Conservation (phyloP, 2,113 vertebrate species). For the Crypturellus undulatus region DNA sequence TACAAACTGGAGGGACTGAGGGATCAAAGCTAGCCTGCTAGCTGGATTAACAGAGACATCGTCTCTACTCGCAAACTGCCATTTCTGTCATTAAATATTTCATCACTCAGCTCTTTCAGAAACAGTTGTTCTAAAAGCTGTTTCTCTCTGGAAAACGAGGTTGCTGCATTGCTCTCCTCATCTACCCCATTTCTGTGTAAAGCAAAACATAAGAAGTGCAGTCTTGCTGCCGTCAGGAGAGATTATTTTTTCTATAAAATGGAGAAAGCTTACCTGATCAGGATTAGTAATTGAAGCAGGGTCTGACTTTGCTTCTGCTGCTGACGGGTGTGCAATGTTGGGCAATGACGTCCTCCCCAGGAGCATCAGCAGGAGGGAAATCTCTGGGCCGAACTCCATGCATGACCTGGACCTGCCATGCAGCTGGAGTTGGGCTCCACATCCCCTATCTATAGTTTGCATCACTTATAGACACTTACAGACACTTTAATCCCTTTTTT, state of each 20-base stretch:
- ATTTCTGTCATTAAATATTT: background rate
- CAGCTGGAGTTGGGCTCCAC: background rate
- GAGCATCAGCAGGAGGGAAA: accelerated
- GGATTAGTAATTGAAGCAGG: background rate
- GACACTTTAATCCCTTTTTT: background rate
- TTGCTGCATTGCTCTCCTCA: background rate
- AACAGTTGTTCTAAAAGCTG: background rate
- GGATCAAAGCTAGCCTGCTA: background rate
- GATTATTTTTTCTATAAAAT: background rate
- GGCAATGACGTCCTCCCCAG: accelerated
- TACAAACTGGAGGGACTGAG: background rate
- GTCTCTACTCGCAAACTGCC: background rate
- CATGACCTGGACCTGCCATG: background rate
- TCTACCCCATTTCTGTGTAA: background rate
- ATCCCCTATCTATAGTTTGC: background rate
- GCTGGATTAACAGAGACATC: background rate
- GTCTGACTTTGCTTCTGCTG: background rate
- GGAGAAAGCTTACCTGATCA: background rate
- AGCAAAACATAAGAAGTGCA: background rate
- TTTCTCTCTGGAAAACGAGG: background rate
- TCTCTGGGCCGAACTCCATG: background rate
- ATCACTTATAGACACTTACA: background rate
- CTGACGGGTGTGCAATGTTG: background rate
- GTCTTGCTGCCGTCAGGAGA: background rate
- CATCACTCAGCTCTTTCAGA: background rate